Evolutionary conservation across 2,888 invertebrate genomes (phyloP).

Genomic region (Ophonus ardosiacus): DNA sequence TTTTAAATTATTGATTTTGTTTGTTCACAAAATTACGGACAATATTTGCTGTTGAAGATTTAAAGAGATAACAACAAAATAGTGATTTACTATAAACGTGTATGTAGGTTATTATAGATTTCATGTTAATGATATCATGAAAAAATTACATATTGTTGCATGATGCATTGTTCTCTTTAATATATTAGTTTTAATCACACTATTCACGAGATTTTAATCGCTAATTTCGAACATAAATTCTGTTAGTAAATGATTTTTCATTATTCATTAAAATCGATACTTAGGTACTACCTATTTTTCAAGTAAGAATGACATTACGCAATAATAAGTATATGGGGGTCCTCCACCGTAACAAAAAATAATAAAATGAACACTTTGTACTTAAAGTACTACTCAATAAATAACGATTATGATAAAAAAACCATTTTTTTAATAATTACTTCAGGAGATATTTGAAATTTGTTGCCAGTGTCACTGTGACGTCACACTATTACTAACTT

Average conservation of each 20-base stretch:
- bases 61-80: constrained; percentile 38
- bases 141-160: constrained; percentile 17
- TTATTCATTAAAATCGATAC: not conserved
- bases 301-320: no score
- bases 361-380: no score
- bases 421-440: no score
- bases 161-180: constrained; percentile 18
- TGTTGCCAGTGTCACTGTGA: no score
- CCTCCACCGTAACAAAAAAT: no score
- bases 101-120: constrained; percentile 40
- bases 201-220: constrained; percentile 10
- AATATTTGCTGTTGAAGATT: constrained; percentile 37
- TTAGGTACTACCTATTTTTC: not conserved
- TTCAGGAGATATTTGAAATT: no score
- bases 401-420: no score
- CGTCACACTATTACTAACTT: no score
- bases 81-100: constrained; percentile 35
- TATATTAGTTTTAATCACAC: constrained; percentile 16
- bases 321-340: no score
- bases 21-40: constrained; percentile 16
- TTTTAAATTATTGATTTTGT: constrained; percentile 31
- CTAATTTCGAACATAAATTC: constrained; percentile 5
- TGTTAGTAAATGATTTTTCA: not conserved
- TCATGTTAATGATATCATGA: constrained; percentile 12
- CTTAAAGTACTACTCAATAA: no score